Conservation (phyloP, 2,888 invertebrate species). For the Pristionchus mayeri region DNA sequence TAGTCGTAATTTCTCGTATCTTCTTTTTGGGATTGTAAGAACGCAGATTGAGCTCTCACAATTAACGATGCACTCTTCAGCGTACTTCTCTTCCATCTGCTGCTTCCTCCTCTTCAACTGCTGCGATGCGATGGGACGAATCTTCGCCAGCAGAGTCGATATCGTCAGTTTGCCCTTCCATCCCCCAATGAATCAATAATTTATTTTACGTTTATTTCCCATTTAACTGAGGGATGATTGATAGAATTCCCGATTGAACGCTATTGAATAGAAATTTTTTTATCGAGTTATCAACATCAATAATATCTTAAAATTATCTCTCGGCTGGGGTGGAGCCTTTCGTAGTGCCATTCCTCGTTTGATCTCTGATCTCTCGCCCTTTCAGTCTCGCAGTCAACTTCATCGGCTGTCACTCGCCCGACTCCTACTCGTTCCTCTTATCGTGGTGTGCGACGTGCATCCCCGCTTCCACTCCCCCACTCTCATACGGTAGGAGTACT, state of each 20-base stretch:
- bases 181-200: too few species aligned
- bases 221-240: too few species aligned
- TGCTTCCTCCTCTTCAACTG: constrained; percentile 64
- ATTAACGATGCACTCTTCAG: constrained; percentile 50
- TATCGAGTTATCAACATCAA: too few species aligned
- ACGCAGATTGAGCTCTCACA: too few species aligned
- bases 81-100: constrained; percentile 62
- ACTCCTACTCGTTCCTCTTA: constrained; percentile 51
- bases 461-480: constrained; percentile 60
- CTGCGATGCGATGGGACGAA: constrained; percentile 61
- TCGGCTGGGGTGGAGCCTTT: too few species aligned
- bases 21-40: too few species aligned
- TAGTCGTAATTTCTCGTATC: too few species aligned
- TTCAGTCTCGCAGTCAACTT: constrained; percentile 27
- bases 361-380: background rate
- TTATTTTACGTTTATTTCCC: too few species aligned
- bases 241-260: too few species aligned
- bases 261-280: too few species aligned
- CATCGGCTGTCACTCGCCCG: constrained; percentile 2
- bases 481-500: constrained; percentile 53
- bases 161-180: constrained; percentile 52
- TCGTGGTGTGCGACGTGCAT: constrained; percentile 59
- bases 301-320: too few species aligned
- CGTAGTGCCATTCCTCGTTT: too few species aligned
- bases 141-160: constrained; percentile 53